A percentile compares a stretch with the other conserved stretches of the same genome.
Evolutionary conservation across 2,113 vertebrate species (phyloP).

Genomic region (Poicephalus meyeri): DNA sequence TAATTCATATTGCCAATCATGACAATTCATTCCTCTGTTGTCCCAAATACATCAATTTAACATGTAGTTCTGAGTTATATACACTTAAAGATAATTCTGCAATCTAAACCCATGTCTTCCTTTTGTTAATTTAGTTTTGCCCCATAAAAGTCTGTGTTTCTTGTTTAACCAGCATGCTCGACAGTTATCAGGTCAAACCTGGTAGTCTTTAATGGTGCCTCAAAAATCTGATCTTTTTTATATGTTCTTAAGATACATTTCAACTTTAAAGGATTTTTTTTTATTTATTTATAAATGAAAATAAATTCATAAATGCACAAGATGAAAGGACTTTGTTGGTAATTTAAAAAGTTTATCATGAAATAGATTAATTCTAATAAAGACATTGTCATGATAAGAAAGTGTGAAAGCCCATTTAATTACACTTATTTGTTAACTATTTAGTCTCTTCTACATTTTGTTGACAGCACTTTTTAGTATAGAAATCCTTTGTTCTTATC

Average conservation of each 20-base stretch:
- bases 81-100: not conserved
- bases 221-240: not conserved
- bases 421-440: not conserved
- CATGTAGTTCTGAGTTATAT: not conserved
- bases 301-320: not conserved
- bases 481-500: not conserved
- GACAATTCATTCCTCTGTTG: not conserved
- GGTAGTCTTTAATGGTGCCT: not conserved
- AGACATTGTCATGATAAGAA: not conserved
- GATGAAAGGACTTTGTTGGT: not conserved
- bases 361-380: not conserved
- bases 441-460: not conserved
- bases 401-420: not conserved
- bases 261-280: not conserved
- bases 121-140: not conserved
- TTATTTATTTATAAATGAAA: not conserved
- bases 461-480: not conserved
- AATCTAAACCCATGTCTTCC: not conserved
- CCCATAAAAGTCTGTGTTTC: not conserved
- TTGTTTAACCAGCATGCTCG: not conserved
- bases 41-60: not conserved
- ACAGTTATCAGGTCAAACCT: not conserved
- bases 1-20: not conserved
- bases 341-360: not conserved
- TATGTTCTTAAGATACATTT: not conserved